Conservation (phyloP, 92 coral and sea anemone species). For the Desmophyllum pertusum region DNA sequence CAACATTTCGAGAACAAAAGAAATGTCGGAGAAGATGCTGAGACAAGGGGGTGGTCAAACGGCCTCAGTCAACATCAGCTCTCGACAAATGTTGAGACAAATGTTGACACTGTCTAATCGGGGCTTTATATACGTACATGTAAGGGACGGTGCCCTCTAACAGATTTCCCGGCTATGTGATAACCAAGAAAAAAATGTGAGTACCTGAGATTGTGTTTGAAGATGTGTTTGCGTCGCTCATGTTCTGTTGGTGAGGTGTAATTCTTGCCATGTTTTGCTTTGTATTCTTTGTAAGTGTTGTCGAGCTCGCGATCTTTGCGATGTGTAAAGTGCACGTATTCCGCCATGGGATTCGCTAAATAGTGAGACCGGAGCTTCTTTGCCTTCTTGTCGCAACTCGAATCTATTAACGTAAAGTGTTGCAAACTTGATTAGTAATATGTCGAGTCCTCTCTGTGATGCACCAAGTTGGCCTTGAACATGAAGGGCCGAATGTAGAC, state of each 20-base stretch:
- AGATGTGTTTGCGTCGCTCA: slow-evolving; percentile 89
- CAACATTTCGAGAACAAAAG: no score
- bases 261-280: slow-evolving; percentile 70
- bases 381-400: slow-evolving; percentile 78
- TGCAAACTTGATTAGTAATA: not conserved
- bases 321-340: slow-evolving; percentile 88
- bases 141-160: no score
- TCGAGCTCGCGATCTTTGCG: slow-evolving; percentile 81
- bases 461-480: not conserved
- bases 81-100: no score
- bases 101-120: no score
- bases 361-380: slow-evolving; percentile 73
- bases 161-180: not conserved
- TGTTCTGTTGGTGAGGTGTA: slow-evolving; percentile 70
- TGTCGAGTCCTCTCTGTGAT: not conserved
- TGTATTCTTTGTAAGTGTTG: slow-evolving; percentile 69
- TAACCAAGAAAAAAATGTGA: not conserved
- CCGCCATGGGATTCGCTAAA: slow-evolving; percentile 93
- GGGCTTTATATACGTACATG: no score
- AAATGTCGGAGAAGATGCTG: no score
- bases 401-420: slow-evolving; percentile 50
- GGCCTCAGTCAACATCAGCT: no score
- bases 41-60: no score
- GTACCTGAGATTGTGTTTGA: slow-evolving; percentile 95
- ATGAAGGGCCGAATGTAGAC: no score